Base-by-base conservation (phyloP, 1,140 invertebrate species). In the Bombus superbus region DNA sequence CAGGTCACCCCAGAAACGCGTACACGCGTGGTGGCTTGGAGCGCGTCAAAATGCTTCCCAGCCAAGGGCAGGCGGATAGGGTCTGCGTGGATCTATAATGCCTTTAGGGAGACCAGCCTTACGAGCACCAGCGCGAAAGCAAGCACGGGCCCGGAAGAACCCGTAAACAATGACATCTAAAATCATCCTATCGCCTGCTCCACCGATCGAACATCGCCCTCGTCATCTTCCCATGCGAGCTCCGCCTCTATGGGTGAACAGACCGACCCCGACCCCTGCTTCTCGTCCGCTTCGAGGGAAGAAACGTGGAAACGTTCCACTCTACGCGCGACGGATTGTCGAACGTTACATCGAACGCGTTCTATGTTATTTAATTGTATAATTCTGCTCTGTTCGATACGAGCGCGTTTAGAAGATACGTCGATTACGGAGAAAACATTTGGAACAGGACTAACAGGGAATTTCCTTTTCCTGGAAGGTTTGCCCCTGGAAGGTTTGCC, bases 111-210 rank as follows among this genome's bases (percentile, higher is more conserved):
- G 25, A 74, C 72, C 35, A 25, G 44, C 18, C 9, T 10, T 25
- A 35, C 53, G 2, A 38, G n/a, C 66, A 10, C 32, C 81, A 6
- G 42, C 47, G 28, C 35, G 78, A 72, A 86, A 85, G 75, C 86
- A 71, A 76, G 87, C 74, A 85, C 91, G 89, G 86, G 71, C 83
- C 86, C 76, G 85, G 77, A 85, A 87, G 88, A 93, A 80, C 35
- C 35, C 76, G 89, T 92, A 92, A 93, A 93, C 93, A 93, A 93
- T 92, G 91, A 88, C 82, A 86, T 89, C 87, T 80, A 81, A 89
- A 92, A 91, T 81, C 76, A 71, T 86, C 47, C 75, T 42, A 57
- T n/a, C 28, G 68, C 62, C 44, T 81, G 87, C 38, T 53, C 18
- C 6, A 22, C 6, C 22, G 84, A 85, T 85, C 47, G 44, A 85